Evolutionary conservation across 2,113 vertebrate species (phyloP).

Genomic region (Carassius gibelio): DNA sequence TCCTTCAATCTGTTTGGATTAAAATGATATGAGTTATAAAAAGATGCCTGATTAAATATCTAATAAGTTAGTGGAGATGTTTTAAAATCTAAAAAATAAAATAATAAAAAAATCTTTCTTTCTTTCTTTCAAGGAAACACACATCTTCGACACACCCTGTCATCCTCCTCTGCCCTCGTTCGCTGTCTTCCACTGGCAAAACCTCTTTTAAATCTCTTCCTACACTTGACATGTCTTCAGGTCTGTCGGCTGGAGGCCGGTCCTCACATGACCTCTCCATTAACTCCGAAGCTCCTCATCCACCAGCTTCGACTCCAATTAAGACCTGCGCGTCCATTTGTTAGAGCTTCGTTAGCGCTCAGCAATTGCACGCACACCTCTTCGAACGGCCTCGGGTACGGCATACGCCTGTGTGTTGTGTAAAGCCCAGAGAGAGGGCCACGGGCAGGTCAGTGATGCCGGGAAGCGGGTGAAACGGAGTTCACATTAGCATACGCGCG

Average conservation of each 20-base stretch:
- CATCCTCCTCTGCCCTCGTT: slow-evolving; percentile 1
- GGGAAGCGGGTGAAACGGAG: slow-evolving; percentile 89
- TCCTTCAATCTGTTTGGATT: neutral
- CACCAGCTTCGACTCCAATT: neutral
- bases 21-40: neutral
- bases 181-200: slow-evolving; percentile 33
- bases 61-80: neutral
- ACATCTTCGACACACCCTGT: neutral
- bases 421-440: slow-evolving; percentile 74
- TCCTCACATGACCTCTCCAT: slow-evolving; percentile 24
- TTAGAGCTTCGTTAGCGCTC: slow-evolving; percentile 14
- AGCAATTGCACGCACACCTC: neutral
- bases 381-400: too few species aligned
- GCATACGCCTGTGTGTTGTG: slow-evolving; percentile 61
- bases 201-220: slow-evolving; percentile 28
- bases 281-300: neutral
- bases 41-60: neutral
- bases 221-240: slow-evolving; percentile 44
- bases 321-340: neutral
- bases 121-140: neutral
- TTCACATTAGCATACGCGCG: slow-evolving; percentile 95
- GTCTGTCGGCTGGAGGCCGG: slow-evolving; percentile 21
- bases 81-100: too few species aligned
- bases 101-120: neutral
- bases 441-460: slow-evolving; percentile 85